These are phyloP conservation scores for Sphaerodactylus townsendi DNA, from an alignment of 2,113 vertebrate species.

Conservation along the genomic window DNA sequence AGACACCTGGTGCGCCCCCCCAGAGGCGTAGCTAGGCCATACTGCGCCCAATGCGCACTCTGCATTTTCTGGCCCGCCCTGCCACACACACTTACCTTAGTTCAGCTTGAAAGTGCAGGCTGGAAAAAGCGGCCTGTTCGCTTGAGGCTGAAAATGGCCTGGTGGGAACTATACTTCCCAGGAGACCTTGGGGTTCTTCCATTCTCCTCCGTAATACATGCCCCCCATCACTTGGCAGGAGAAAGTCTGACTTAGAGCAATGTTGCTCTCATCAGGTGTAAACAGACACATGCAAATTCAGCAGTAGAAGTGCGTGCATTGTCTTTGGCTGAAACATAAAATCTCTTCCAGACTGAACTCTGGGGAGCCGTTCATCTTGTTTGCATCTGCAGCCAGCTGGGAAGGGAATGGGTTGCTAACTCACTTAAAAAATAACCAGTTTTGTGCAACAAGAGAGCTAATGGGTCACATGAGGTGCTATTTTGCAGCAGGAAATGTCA, in stretches of 20 bases:
- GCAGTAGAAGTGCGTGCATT: neutral
- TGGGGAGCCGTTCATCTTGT: neutral
- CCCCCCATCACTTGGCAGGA: neutral
- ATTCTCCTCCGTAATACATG: no score
- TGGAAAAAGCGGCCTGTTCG: no score
- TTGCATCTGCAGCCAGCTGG: neutral
- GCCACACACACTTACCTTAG: no score
- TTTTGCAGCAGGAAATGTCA: neutral
- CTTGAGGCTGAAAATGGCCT: no score
- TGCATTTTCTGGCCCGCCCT: no score
- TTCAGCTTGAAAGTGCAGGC: no score
- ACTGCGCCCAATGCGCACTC: no score
- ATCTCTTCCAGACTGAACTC: neutral
- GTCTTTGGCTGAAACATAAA: neutral
- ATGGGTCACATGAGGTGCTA: neutral
- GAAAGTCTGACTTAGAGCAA: neutral
- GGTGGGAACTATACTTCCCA: no score
- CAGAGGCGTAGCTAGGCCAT: no score
- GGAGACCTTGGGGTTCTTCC: no score
- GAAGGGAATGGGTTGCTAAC: neutral
- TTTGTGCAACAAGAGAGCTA: neutral
- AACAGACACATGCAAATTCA: neutral
- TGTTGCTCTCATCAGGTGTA: neutral
- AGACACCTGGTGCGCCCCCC: no score
- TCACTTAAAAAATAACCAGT: neutral